Conservation (phyloP, 2,113 vertebrate species). For the Seriola dumerili region DNA sequence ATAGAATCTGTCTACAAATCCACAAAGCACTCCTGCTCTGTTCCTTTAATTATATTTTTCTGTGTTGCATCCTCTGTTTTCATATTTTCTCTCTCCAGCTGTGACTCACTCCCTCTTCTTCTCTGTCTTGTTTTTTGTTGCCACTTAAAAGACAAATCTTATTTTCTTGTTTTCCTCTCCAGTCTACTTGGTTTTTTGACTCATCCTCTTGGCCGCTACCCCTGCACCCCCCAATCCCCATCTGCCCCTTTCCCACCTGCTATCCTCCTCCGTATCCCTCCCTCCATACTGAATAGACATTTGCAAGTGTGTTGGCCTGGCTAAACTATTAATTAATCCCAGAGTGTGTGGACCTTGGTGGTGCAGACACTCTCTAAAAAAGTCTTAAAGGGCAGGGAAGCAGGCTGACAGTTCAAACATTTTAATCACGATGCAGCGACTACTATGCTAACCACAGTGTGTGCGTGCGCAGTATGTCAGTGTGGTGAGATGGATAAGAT, state of each 20-base stretch:
- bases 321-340: conserved; percentile 73
- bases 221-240: background rate
- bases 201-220: background rate
- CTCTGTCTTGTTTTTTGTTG: conserved; percentile 23
- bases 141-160: conserved; percentile 39
- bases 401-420: conserved; percentile 59
- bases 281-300: conserved; percentile 61
- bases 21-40: conserved; percentile 5
- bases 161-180: conserved; percentile 19
- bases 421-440: conserved; percentile 51
- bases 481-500: conserved; percentile 7
- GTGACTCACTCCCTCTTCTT: background rate
- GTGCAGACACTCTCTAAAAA: conserved; percentile 21
- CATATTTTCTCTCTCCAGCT: conserved; percentile 4
- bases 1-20: conserved; percentile 41
- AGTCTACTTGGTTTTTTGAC: conserved; percentile 26
- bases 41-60: conserved; percentile 46
- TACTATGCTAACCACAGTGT: conserved; percentile 12
- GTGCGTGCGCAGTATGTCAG: background rate
- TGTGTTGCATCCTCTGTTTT: conserved; percentile 34
- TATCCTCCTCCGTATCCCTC: conserved; percentile 12
- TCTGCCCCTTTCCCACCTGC: conserved; percentile 42
- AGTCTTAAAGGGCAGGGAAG: conserved; percentile 19
- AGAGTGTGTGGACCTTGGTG: conserved; percentile 32
- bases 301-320: conserved; percentile 43